Evolutionary conservation across 2,113 vertebrate genomes (phyloP).

Genomic region (Hiodon alosoides): DNA sequence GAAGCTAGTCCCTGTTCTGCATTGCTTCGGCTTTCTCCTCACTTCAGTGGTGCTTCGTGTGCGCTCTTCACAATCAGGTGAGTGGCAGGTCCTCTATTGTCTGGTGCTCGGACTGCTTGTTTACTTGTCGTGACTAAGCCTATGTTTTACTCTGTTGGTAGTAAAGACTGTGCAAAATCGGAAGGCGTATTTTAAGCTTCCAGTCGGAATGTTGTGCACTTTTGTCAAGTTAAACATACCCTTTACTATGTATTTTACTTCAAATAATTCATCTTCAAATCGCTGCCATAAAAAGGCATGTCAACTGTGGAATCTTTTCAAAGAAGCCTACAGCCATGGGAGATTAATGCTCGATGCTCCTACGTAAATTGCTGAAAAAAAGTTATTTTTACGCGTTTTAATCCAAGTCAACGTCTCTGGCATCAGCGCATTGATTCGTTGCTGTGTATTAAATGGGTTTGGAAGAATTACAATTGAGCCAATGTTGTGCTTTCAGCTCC

Average conservation of each 20-base stretch:
- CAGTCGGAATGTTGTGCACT: neutral
- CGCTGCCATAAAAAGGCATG: neutral
- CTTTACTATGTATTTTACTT: neutral
- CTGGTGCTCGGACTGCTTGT: conserved; percentile 8
- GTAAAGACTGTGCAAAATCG: conserved; percentile 3
- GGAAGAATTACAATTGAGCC: neutral
- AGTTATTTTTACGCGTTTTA: neutral
- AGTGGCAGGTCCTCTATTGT: conserved; percentile 48
- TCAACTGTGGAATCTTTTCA: neutral
- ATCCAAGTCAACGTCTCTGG: neutral
- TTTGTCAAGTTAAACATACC: neutral
- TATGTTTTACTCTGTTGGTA: neutral
- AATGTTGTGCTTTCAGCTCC: conserved; percentile 25
- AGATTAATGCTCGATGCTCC: neutral
- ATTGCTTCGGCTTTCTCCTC: conserved; percentile 70
- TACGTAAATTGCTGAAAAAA: neutral
- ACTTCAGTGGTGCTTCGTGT: conserved; percentile 62
- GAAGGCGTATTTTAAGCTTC: neutral
- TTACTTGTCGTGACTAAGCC: neutral
- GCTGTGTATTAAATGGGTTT: neutral
- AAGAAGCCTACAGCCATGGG: neutral
- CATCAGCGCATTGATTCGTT: neutral
- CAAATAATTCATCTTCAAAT: neutral
- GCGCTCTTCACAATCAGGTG: conserved; percentile 82
- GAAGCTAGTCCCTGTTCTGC: conserved; percentile 59